Conservation (phyloP, 2,797 vertebrate species). For the Enteromius anoplus region DNA sequence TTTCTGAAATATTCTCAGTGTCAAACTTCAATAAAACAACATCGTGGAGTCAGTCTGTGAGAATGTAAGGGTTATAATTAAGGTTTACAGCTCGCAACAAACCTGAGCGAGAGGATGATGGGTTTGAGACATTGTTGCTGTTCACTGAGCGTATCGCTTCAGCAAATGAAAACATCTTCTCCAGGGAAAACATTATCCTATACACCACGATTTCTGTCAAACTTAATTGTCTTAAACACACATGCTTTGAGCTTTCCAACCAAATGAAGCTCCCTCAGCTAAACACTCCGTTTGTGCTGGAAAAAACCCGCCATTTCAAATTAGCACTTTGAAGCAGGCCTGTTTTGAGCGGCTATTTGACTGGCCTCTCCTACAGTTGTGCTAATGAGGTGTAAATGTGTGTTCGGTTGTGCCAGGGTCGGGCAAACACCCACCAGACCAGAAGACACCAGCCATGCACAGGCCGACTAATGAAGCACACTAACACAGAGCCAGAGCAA, state of each 20-base stretch:
- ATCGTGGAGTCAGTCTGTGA: background rate
- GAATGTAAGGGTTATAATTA: constrained; percentile 36
- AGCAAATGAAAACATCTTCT: constrained; percentile 52
- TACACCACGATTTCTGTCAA: constrained; percentile 20
- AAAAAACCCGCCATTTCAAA: background rate
- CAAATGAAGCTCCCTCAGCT: constrained; percentile 6
- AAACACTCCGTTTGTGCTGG: background rate
- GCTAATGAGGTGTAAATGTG: constrained; percentile 50
- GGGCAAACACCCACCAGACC: constrained; percentile 34
- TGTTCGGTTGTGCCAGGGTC: constrained; percentile 29
- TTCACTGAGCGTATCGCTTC: constrained; percentile 47
- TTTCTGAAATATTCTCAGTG: constrained; percentile 16
- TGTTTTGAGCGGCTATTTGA: background rate
- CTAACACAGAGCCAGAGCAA: background rate
- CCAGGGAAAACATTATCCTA: constrained; percentile 47
- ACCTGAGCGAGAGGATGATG: constrained; percentile 40
- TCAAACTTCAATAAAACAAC: background rate
- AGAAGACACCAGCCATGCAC: constrained; percentile 20
- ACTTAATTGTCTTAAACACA: constrained; percentile 10
- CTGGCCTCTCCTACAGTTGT: constrained; percentile 17
- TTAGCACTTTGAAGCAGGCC: background rate
- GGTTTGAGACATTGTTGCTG: constrained; percentile 47
- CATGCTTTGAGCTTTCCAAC: constrained; percentile 12
- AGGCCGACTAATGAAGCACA: constrained; percentile 27
- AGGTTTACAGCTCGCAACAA: constrained; percentile 29